Conservation (phyloP, 2,113 vertebrate genomes). For the Erpornis zantholeuca region DNA sequence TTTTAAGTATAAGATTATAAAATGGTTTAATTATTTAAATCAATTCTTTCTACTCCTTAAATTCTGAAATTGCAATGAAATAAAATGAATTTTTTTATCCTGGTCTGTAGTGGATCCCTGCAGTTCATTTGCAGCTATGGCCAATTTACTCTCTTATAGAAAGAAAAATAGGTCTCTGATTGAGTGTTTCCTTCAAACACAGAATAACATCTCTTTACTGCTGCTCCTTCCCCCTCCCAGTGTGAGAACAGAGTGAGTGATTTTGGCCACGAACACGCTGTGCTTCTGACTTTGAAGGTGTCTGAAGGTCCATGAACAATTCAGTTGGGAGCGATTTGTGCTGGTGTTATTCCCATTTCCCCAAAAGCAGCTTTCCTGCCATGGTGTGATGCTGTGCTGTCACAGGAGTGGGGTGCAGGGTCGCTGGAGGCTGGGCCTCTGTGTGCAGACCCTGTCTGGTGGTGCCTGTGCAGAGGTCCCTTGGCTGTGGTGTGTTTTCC, state of each 20-base stretch:
- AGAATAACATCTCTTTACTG: background rate
- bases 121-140: background rate
- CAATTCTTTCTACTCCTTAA: background rate
- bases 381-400: background rate
- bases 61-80: background rate
- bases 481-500: accelerated
- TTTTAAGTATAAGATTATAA: background rate
- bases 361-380: background rate
- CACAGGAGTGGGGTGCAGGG: background rate
- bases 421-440: accelerated
- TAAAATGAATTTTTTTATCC: background rate
- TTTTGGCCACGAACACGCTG: background rate
- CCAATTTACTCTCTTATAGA: background rate
- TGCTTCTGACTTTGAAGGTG: background rate
- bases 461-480: background rate
- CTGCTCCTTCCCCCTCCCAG: background rate
- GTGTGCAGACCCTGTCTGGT: accelerated
- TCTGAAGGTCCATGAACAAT: background rate
- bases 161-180: background rate
- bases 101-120: background rate
- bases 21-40: background rate
- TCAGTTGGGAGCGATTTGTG: background rate
- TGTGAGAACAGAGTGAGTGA: background rate
- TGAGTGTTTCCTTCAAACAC: background rate
- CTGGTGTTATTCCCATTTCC: background rate